phyloP scores from a whole-genome alignment of 2,888 invertebrate species.

The Lithosia quadra region DNA sequence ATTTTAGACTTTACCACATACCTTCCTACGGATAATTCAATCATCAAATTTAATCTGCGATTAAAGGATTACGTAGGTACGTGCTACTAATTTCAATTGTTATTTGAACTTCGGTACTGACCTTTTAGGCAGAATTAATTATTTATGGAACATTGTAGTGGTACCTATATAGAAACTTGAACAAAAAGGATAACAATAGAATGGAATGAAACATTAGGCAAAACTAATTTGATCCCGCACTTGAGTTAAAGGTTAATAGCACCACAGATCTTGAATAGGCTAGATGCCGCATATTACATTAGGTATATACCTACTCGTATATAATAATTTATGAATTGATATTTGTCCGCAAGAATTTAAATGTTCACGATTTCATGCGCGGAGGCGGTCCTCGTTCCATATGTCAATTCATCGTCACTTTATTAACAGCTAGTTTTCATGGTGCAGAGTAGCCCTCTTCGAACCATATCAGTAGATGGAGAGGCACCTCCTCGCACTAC shows the following conservation, averaged over 20 bases:
- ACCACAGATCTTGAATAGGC: neutral
- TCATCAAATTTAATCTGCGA: slow-evolving; percentile 25
- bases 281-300: too few relatives aligned
- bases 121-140: slow-evolving; percentile 10
- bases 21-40: slow-evolving; percentile 34
- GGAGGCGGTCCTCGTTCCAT: too few relatives aligned
- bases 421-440: too few relatives aligned
- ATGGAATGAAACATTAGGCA: neutral
- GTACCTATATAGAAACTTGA: neutral
- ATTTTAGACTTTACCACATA: slow-evolving; percentile 27
- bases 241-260: neutral
- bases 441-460: too few relatives aligned
- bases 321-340: too few relatives aligned
- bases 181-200: neutral
- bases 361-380: too few relatives aligned
- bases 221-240: neutral
- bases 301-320: neutral
- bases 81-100: slow-evolving; percentile 22
- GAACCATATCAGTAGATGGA: too few relatives aligned
- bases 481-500: too few relatives aligned
- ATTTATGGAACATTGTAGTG: slow-evolving; percentile 10
- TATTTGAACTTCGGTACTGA: neutral
- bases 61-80: slow-evolving; percentile 27
- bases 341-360: too few relatives aligned
- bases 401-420: too few relatives aligned